Evolutionary conservation across 2,888 invertebrate genomes (phyloP).

Genomic region (Tinea pellionella): DNA sequence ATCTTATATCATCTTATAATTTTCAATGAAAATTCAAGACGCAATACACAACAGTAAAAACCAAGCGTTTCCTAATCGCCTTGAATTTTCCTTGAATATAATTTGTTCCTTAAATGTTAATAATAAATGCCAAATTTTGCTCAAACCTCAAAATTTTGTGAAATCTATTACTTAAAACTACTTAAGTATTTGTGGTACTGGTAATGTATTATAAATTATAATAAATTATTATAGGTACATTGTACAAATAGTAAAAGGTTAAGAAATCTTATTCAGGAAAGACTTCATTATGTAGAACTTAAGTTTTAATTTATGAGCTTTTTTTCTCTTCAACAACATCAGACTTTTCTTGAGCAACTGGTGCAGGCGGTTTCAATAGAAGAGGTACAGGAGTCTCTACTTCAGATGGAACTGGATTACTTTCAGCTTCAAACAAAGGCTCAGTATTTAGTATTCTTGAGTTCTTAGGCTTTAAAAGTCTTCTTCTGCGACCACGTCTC

Average conservation of each 20-base stretch:
- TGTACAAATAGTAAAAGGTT: too few species aligned
- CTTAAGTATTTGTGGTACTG: not conserved
- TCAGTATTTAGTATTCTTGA: conserved; percentile 43
- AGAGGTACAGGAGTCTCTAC: conserved; percentile 33
- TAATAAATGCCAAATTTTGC: conserved; percentile 26
- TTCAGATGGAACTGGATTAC: conserved; percentile 22
- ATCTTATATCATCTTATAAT: conserved; percentile 22
- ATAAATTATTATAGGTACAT: not conserved
- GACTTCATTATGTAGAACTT: too few species aligned
- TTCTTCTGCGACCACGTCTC: conserved; percentile 37
- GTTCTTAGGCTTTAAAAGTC: conserved; percentile 39
- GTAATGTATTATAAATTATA: not conserved
- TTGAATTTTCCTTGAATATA: not conserved
- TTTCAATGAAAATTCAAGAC: conserved; percentile 17
- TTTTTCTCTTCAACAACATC: conserved; percentile 24
- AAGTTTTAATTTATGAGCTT: not conserved
- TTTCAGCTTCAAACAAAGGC: conserved; percentile 44
- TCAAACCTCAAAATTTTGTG: not conserved
- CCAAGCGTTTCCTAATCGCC: not conserved
- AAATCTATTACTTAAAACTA: not conserved
- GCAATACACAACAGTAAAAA: not conserved
- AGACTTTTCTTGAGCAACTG: conserved; percentile 36
- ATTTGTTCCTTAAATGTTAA: conserved; percentile 6
- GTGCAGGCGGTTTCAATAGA: conserved; percentile 39
- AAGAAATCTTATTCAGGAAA: too few species aligned